Evolutionary conservation across 2,113 vertebrate genomes (phyloP).

Genomic region (Felis chaus): DNA sequence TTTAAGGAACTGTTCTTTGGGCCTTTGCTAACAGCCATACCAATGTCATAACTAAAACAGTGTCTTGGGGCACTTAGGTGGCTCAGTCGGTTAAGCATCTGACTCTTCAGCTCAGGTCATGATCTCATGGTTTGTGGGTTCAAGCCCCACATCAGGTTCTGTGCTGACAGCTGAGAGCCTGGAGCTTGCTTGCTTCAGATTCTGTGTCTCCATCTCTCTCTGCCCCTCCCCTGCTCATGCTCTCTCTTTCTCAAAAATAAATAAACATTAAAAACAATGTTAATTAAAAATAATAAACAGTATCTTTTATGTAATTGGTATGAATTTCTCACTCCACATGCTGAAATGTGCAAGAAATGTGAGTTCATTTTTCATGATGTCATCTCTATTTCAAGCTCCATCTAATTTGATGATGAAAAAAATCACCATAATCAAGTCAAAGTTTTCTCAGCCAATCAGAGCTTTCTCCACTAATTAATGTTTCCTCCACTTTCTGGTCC

Average conservation of each 20-base stretch:
- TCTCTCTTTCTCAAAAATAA: no score
- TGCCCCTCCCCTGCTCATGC: no score
- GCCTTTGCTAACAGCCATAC: background rate
- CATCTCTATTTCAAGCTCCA: conserved; percentile 43
- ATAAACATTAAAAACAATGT: no score
- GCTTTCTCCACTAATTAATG: background rate
- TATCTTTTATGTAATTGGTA: background rate
- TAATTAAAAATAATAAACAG: background rate
- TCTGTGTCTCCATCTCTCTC: no score
- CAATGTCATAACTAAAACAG: background rate
- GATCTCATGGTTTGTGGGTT: no score
- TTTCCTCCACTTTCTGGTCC: background rate
- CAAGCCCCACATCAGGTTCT: no score
- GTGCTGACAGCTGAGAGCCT: no score
- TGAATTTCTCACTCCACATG: background rate
- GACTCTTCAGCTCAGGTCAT: no score
- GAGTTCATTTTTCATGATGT: background rate
- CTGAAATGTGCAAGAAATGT: background rate
- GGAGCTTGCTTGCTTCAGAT: no score
- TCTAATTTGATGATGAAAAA: background rate
- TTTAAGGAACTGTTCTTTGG: background rate
- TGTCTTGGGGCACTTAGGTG: no score
- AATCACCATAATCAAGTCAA: background rate
- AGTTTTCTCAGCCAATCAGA: background rate
- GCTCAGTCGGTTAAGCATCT: no score